These are phyloP conservation scores for Apodemia zela DNA, from an alignment of 2,888 invertebrate species.

Conservation along the genomic window DNA sequence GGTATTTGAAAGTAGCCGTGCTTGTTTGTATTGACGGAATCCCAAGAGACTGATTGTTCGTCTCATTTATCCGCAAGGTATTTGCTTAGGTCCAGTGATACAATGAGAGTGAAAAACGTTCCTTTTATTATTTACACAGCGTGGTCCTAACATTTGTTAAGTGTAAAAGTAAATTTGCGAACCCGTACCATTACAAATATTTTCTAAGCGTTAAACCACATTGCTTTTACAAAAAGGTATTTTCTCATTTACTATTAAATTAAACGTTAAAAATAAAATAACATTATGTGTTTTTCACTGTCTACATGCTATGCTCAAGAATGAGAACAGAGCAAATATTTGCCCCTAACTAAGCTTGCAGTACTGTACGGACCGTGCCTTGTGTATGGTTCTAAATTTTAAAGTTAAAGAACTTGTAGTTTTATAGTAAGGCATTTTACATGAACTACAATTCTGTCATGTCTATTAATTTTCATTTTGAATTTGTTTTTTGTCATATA, in stretches of 20 bases:
- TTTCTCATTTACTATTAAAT: conserved; percentile 6
- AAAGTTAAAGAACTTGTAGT: too few relatives aligned
- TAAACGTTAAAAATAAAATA: not conserved
- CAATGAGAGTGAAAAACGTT: conserved; percentile 30
- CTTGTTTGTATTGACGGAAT: conserved; percentile 32
- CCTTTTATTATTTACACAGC: conserved; percentile 41
- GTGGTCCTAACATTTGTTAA: conserved; percentile 43
- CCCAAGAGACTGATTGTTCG: conserved; percentile 32
- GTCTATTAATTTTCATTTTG: too few relatives aligned
- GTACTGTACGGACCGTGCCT: too few relatives aligned
- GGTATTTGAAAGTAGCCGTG: conserved; percentile 19
- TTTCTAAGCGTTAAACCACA: conserved; percentile 24
- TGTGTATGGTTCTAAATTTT: too few relatives aligned
- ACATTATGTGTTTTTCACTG: too few relatives aligned
- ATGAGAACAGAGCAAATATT: too few relatives aligned
- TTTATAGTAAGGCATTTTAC: too few relatives aligned
- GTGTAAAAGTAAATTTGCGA: conserved; percentile 48
- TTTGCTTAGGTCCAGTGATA: conserved; percentile 46
- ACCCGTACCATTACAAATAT: conserved; percentile 38
- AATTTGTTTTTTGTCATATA: too few relatives aligned
- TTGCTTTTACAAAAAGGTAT: conserved; percentile 16
- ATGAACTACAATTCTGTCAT: too few relatives aligned
- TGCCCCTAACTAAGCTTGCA: too few relatives aligned
- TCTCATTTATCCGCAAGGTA: conserved; percentile 33
- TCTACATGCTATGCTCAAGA: too few relatives aligned